Evolutionary conservation across 2,888 invertebrate species (phyloP), one percentile per base, ranked within the genome.

Genomic region (Caenorhabditis macrosperma): DNA sequence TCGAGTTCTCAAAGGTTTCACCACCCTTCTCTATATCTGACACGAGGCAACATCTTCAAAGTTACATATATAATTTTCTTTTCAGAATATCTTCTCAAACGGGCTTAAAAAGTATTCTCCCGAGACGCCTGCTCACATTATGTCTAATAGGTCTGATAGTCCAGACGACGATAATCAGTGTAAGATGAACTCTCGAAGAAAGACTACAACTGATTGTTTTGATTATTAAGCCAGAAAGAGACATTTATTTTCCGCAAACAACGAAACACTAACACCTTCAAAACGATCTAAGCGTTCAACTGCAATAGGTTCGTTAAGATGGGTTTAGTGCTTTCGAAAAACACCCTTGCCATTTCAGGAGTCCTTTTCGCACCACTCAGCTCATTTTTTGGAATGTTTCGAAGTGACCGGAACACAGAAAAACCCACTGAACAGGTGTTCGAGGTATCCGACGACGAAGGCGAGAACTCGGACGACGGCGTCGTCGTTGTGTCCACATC

Each of bases 221-320:
- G 9, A 38, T n/a, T n/a, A n/a, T 76, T 63, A 48, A 76, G 76
- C 68, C 10, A 24, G 77, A 64, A 77, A 77, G 57, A 33, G 77
- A 9, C 75, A 66, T 10, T 75, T 66, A 55, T 22, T 63, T 9
- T n/a, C n/a, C 26, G n/a, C 26, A 52, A 7, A 26, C 2, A 44
- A 20, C 33, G 55, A 55, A 17, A 20, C 55, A n/a, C 3, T 3
- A 7, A 22, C 50, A 20, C 55, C 55, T n/a, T 28, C 30, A n/a
- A 61, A 55, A 38, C 28, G 35, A 12, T 9, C 30, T 6, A 41
- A 15, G 15, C 7, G 1, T 24, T 28, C 52, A n/a, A 17, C 17
- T 3, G 46, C 46, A 4, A 5, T 41, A 48, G 26, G 20, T 17
- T 17, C 9, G 35, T 30, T 0, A 20, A 48, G 6, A 33, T 7